phyloP scores from a whole-genome alignment of 2,113 vertebrate genomes.

The Apteryx mantelli region DNA sequence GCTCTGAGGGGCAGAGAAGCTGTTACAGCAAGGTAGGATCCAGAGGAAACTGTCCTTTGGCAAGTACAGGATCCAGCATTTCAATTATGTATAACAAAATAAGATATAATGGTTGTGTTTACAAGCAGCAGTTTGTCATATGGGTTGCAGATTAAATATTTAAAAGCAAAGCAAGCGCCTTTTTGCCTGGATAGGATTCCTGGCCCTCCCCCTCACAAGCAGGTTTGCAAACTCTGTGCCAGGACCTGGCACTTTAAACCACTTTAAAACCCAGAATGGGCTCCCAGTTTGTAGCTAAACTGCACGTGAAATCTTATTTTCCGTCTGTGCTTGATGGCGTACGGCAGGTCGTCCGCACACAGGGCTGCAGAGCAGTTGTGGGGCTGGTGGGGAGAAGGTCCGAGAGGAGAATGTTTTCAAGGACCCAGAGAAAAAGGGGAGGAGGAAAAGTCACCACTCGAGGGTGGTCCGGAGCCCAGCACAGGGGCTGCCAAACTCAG shows the following conservation, averaged over 20 bases:
- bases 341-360: rapidly evolving
- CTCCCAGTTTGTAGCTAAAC: not conserved
- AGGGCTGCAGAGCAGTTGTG: not conserved
- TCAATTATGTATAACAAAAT: constrained; percentile 39
- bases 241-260: not conserved
- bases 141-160: constrained; percentile 11
- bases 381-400: not conserved
- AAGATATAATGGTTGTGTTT: constrained; percentile 12
- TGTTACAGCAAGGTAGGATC: not conserved
- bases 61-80: not conserved
- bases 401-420: not conserved
- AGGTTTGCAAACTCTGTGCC: not conserved
- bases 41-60: not conserved
- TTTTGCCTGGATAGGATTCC: not conserved
- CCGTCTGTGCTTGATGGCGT: not conserved
- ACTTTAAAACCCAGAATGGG: not conserved
- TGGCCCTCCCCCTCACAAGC: not conserved
- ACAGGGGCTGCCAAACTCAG: not conserved
- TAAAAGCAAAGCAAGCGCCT: not conserved
- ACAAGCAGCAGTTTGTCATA: constrained; percentile 36
- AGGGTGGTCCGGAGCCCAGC: not conserved
- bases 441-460: rapidly evolving
- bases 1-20: not conserved
- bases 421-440: not conserved
- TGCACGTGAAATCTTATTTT: not conserved